Conservation (phyloP, 2,113 vertebrate genomes). For the Oreochromis spilurus region DNA sequence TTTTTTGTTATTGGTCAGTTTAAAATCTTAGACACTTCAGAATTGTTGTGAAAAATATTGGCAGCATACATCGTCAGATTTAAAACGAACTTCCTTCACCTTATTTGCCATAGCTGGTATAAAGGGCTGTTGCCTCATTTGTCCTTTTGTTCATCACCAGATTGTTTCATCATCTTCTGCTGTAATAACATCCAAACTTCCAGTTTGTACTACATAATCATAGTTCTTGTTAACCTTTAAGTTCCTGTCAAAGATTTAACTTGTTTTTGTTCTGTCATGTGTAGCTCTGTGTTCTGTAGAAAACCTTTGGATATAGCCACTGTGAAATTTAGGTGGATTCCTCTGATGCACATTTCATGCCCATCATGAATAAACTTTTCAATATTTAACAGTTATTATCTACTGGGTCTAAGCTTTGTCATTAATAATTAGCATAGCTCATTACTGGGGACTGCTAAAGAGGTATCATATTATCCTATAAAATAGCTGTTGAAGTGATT, state of each 20-base stretch:
- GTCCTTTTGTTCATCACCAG: accelerated
- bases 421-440: not conserved
- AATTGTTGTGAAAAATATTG: not conserved
- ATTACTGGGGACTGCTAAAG: not conserved
- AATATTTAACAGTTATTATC: not conserved
- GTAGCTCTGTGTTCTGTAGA: not conserved
- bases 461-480: not conserved
- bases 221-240: not conserved
- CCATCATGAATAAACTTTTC: not conserved
- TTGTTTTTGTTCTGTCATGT: not conserved
- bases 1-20: no score
- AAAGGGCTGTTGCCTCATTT: not conserved
- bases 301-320: accelerated
- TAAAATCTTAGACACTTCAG: accelerated
- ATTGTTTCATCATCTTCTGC: no score
- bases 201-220: not conserved
- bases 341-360: not conserved
- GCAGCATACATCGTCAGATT: not conserved
- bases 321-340: not conserved
- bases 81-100: not conserved
- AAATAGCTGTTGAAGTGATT: accelerated
- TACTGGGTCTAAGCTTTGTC: not conserved
- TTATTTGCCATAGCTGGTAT: not conserved
- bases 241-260: not conserved
- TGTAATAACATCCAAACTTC: not conserved